Evolutionary conservation across 2,113 vertebrate genomes (phyloP).

Genomic region (Psephotus haematonotus): DNA sequence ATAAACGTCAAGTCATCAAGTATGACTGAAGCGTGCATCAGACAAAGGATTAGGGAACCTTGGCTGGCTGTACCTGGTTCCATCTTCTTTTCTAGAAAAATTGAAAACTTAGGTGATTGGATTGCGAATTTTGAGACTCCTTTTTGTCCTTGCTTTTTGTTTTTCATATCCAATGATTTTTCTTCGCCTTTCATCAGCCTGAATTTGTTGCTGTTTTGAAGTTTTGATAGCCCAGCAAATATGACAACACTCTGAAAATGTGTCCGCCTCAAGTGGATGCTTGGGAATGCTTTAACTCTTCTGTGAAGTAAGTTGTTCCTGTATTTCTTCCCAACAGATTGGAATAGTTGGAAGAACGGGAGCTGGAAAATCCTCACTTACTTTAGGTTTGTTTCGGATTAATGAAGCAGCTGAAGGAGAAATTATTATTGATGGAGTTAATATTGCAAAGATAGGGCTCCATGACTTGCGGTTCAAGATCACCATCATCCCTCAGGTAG

Average conservation of each 20-base stretch:
- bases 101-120: not conserved
- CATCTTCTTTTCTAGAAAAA: not conserved
- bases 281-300: not conserved
- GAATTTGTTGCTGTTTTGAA: not conserved
- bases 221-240: not conserved
- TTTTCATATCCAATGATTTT: not conserved
- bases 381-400: constrained; percentile 93
- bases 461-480: constrained; percentile 91
- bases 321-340: constrained; percentile 74
- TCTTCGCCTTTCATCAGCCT: not conserved
- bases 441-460: constrained; percentile 89
- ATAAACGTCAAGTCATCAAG: not conserved
- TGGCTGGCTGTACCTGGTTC: not conserved
- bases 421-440: constrained; percentile 87
- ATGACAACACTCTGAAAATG: rapidly evolving
- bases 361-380: constrained; percentile 94
- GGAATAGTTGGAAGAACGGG: constrained; percentile 96
- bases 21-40: not conserved
- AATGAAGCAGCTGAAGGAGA: constrained; percentile 87
- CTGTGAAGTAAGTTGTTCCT: not conserved
- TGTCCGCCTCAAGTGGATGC: rapidly evolving
- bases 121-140: not conserved
- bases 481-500: constrained; percentile 97
- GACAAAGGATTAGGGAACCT: not conserved
- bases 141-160: not conserved